phyloP scores from a whole-genome alignment of 2,113 vertebrate species.

The Microtus montanus region DNA sequence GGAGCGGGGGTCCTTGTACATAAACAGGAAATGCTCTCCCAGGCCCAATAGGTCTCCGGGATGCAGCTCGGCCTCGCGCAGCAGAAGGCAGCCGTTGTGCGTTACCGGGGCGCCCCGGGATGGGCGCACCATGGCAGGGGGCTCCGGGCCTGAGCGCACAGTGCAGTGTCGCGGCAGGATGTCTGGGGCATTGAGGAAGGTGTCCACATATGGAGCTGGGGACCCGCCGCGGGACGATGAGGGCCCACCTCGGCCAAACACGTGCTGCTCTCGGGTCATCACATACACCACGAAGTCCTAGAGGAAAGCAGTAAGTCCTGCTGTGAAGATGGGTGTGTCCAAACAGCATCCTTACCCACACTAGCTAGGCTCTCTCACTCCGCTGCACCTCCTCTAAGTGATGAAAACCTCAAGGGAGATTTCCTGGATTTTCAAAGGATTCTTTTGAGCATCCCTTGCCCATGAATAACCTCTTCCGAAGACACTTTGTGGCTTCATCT shows the following conservation, averaged over 20 bases:
- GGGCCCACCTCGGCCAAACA: conserved; percentile 91
- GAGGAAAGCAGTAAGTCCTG: background rate
- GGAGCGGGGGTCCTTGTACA: conserved; percentile 92
- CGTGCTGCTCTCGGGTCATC: conserved; percentile 91
- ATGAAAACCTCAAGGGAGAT: background rate
- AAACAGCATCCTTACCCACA: too few species aligned
- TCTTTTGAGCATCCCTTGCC: background rate
- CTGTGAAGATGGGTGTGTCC: background rate
- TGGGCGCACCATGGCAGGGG: conserved; percentile 88
- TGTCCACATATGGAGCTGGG: conserved; percentile 89
- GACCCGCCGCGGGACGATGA: conserved; percentile 81
- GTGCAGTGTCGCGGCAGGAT: conserved; percentile 91
- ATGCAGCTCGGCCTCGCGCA: conserved; percentile 90
- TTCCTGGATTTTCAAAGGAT: background rate
- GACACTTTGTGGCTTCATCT: background rate
- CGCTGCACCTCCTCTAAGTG: background rate
- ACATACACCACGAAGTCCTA: conserved; percentile 96
- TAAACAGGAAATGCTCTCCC: conserved; percentile 92
- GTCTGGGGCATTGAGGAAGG: conserved; percentile 92
- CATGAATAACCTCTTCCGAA: background rate
- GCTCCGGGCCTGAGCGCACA: conserved; percentile 83
- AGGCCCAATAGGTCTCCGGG: conserved; percentile 93
- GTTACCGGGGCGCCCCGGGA: conserved; percentile 92
- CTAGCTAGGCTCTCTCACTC: background rate
- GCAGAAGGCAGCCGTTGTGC: conserved; percentile 91